Conservation (phyloP, 2,113 vertebrate genomes). For the Cervus canadensis region DNA sequence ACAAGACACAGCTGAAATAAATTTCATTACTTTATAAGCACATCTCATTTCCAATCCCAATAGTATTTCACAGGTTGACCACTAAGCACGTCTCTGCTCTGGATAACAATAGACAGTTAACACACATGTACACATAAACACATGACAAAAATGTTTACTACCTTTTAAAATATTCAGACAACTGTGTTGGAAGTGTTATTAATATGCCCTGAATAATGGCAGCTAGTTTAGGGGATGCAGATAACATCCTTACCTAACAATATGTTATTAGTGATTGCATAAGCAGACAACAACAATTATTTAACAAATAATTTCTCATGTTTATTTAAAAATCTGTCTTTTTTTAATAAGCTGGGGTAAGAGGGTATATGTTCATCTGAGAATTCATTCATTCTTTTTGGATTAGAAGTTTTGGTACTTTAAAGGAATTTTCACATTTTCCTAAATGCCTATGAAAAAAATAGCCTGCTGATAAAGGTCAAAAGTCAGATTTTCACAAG, state of each 20-base stretch:
- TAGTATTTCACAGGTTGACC: not conserved
- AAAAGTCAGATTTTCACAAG: not conserved
- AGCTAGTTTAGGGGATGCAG: not conserved
- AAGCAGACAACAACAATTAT: not conserved
- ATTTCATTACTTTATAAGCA: not conserved
- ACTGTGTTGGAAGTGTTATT: not conserved
- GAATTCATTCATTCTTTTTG: not conserved
- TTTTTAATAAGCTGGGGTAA: not conserved
- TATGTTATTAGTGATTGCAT: not conserved
- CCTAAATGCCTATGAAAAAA: not conserved
- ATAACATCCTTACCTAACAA: not conserved
- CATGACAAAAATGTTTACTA: rapidly evolving
- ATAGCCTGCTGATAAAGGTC: not conserved
- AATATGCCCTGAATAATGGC: not conserved
- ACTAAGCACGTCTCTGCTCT: not conserved
- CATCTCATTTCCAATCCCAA: not conserved
- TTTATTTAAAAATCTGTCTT: not conserved
- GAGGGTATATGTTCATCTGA: not conserved
- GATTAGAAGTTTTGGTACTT: not conserved
- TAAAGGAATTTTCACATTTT: not conserved
- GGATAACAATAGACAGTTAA: not conserved
- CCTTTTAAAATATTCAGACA: not conserved
- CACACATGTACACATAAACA: not conserved
- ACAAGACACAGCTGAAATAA: not conserved
- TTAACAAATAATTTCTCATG: not conserved